A percentile compares a stretch with the other conserved stretches of the same genome.
Conservation (phyloP, 1,140 invertebrate species). For the Drosophila leontia region DNA sequence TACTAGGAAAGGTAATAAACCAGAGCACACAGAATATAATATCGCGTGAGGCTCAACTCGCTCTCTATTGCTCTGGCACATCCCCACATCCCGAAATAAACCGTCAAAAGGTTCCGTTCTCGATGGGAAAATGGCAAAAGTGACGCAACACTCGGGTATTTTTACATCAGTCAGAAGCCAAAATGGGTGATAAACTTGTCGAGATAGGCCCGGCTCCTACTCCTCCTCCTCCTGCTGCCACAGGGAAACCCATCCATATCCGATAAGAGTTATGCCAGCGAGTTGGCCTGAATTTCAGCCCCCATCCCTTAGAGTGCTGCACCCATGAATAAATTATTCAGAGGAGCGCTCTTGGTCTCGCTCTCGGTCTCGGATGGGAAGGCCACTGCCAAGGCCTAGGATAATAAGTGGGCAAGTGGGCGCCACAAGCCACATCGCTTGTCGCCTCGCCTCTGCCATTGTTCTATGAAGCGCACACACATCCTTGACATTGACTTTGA, state of each 20-base stretch:
- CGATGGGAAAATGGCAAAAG: conserved; percentile 49
- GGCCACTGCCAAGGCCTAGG: conserved; percentile 51
- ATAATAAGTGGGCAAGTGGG: conserved; percentile 65
- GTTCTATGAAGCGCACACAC: conserved; percentile 59
- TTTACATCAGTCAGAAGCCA: conserved; percentile 52
- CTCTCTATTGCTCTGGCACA: conserved; percentile 43
- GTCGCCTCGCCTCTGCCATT: conserved; percentile 47
- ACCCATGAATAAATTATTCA: conserved; percentile 68
- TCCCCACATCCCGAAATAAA: conserved; percentile 51
- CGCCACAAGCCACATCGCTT: conserved; percentile 41
- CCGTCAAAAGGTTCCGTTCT: conserved; percentile 30
- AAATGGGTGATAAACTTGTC: conserved; percentile 41
- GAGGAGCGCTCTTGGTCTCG: conserved; percentile 5
- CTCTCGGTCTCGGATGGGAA: conserved; percentile 11
- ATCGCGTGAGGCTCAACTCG: conserved; percentile 50
- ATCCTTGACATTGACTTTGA: conserved; percentile 78
- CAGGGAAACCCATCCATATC: conserved; percentile 33
- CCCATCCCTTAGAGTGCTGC: conserved; percentile 32
- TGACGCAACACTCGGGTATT: conserved; percentile 72
- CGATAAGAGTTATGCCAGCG: conserved; percentile 35
- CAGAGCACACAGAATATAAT: conserved; percentile 23
- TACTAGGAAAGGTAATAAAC: conserved; percentile 20
- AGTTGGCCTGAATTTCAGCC: conserved; percentile 31
- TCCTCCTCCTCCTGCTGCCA: background rate
- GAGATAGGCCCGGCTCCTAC: conserved; percentile 19